phyloP scores from a whole-genome alignment of 2,797 vertebrate genomes.

The Esox lucius region DNA sequence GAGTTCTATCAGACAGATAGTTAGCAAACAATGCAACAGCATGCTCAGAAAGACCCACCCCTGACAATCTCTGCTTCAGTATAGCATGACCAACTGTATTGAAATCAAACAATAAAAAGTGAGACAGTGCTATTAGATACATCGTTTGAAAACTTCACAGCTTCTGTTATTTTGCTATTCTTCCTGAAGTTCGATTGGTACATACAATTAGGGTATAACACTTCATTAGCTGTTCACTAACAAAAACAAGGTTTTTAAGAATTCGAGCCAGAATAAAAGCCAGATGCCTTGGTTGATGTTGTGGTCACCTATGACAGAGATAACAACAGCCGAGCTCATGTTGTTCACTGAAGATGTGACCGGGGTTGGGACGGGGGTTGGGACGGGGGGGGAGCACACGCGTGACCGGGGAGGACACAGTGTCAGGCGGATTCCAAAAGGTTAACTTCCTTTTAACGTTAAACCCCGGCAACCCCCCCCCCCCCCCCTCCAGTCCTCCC shows the following conservation, averaged over 20 bases:
- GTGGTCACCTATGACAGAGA: background rate
- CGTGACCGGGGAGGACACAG: constrained; percentile 31
- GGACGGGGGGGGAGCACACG: constrained; percentile 31
- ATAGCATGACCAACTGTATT: too few species aligned
- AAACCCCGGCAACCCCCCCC: constrained; percentile 61
- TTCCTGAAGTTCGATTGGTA: background rate
- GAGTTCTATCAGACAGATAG: too few species aligned
- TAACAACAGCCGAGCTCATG: background rate
- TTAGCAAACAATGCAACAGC: too few species aligned
- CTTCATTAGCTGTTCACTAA: constrained; percentile 4
- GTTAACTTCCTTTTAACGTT: constrained; percentile 67
- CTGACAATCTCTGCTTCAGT: too few species aligned
- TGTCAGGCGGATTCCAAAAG: constrained; percentile 45
- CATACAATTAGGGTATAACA: background rate
- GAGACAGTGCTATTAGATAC: too few species aligned
- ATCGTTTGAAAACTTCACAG: too few species aligned
- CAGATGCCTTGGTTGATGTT: background rate
- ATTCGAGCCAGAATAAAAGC: background rate
- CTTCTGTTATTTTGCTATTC: too few species aligned
- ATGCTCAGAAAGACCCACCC: too few species aligned
- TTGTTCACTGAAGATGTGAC: constrained; percentile 18
- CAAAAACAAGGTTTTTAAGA: background rate
- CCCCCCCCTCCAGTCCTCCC: constrained; percentile 37
- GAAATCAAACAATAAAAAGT: too few species aligned
- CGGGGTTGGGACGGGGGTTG: too few species aligned